Percentiles rank a stretch among this genome's conserved stretches.
These are phyloP conservation scores for Pheosia tremula DNA, from an alignment of 2,888 invertebrate species.

Conservation along the genomic window DNA sequence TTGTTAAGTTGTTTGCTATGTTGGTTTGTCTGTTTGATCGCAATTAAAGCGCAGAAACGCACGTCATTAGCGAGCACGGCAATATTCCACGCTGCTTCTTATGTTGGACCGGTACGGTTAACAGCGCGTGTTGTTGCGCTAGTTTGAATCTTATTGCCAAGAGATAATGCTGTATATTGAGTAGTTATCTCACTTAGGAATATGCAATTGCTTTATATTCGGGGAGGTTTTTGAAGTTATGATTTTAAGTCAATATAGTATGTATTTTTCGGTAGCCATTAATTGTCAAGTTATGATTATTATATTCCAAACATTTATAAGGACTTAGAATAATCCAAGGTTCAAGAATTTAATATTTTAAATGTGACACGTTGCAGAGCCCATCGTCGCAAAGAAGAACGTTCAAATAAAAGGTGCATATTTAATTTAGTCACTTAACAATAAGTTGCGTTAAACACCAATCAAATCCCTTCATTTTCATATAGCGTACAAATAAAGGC, in stretches of 20 bases:
- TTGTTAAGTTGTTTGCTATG: slow-evolving; percentile 25
- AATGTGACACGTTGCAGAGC: too few species aligned
- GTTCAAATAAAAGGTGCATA: too few species aligned
- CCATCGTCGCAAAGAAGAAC: too few species aligned
- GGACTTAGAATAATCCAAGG: too few species aligned
- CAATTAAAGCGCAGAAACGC: slow-evolving; percentile 82
- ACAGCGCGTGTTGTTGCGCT: slow-evolving; percentile 8
- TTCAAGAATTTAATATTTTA: too few species aligned
- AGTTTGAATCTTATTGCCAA: not conserved
- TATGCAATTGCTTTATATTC: not conserved
- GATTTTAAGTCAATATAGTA: not conserved
- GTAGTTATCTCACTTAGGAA: not conserved
- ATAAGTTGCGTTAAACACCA: too few species aligned
- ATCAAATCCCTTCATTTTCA: too few species aligned
- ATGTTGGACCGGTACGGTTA: slow-evolving; percentile 27
- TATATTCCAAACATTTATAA: too few species aligned
- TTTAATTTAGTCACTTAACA: too few species aligned
- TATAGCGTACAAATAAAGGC: too few species aligned
- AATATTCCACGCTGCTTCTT: slow-evolving; percentile 83
- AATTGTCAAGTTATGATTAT: too few species aligned
- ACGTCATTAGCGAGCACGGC: slow-evolving; percentile 79
- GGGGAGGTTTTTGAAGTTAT: not conserved
- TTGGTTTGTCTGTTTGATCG: slow-evolving; percentile 68
- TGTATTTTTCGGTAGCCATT: too few species aligned
- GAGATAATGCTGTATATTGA: not conserved